phyloP scores from a whole-genome alignment of 2,797 vertebrate genomes.

The Leontocebus nigricollis region DNA sequence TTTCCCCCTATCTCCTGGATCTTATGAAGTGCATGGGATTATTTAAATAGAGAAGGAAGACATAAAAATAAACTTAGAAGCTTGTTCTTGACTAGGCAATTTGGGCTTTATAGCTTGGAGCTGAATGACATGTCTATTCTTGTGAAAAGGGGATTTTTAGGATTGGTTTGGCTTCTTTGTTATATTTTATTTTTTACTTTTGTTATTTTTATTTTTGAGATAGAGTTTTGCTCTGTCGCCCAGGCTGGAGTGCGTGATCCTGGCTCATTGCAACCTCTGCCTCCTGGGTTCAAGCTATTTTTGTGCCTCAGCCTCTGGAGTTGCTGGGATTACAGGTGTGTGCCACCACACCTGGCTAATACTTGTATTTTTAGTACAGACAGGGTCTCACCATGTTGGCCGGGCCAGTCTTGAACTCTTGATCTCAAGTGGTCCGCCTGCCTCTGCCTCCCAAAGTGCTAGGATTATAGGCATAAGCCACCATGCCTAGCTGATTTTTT shows the following conservation, averaged over 20 bases:
- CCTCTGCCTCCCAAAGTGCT: not conserved
- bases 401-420: not conserved
- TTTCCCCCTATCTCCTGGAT: not conserved
- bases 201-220: not conserved
- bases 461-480: too few species aligned
- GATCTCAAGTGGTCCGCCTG: not conserved
- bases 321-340: not conserved
- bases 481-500: not conserved
- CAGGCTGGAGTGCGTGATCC: not conserved
- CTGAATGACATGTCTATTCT: not conserved
- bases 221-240: not conserved
- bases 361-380: not conserved
- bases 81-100: not conserved
- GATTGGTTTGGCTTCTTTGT: not conserved
- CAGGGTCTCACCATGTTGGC: not conserved
- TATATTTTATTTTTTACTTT: not conserved
- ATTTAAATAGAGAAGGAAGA: not conserved
- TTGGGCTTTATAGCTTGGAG: not conserved
- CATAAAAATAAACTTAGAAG: not conserved
- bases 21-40: not conserved
- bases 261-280: not conserved
- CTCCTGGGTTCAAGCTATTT: not conserved
- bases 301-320: not conserved
- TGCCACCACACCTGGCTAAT: not conserved
- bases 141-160: not conserved